phyloP scores from a whole-genome alignment of 2,113 vertebrate genomes.

The Pitta sordida region DNA sequence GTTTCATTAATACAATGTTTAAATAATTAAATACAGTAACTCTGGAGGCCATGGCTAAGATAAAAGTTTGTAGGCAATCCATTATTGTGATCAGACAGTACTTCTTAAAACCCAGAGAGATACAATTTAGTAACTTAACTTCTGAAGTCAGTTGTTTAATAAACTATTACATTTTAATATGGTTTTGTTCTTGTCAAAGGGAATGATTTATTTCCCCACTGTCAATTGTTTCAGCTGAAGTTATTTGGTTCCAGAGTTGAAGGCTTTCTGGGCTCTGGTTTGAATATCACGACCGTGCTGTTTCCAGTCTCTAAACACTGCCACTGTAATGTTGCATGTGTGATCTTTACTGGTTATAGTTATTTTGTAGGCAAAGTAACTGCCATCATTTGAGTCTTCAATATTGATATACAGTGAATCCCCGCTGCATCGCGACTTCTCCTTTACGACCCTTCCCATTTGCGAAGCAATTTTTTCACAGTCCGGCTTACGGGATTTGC shows the following conservation, averaged over 20 bases:
- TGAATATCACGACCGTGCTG: background rate
- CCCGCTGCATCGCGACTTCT: no score
- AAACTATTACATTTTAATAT: conserved; percentile 64
- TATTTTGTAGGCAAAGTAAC: conserved; percentile 14
- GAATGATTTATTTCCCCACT: conserved; percentile 52
- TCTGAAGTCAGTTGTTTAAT: conserved; percentile 65
- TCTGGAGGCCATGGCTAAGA: conserved; percentile 60
- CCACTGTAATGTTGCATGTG: background rate
- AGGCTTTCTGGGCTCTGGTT: background rate
- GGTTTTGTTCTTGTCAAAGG: conserved; percentile 44
- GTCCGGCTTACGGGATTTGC: no score
- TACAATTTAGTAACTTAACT: conserved; percentile 65
- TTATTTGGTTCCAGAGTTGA: conserved; percentile 33
- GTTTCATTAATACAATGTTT: conserved; percentile 70
- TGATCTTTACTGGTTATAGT: conserved; percentile 12
- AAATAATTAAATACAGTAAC: conserved; percentile 74
- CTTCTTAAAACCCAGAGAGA: conserved; percentile 60
- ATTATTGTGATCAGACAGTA: conserved; percentile 62
- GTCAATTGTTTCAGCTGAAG: conserved; percentile 38
- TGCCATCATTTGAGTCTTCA: conserved; percentile 21
- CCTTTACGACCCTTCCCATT: no score
- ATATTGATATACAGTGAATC: no score
- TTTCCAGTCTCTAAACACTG: conserved; percentile 11
- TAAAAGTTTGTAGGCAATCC: conserved; percentile 72
- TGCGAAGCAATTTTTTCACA: no score